Evolutionary conservation across 2,797 vertebrate genomes (phyloP).

Genomic region (Pseudocheirus occidentalis): DNA sequence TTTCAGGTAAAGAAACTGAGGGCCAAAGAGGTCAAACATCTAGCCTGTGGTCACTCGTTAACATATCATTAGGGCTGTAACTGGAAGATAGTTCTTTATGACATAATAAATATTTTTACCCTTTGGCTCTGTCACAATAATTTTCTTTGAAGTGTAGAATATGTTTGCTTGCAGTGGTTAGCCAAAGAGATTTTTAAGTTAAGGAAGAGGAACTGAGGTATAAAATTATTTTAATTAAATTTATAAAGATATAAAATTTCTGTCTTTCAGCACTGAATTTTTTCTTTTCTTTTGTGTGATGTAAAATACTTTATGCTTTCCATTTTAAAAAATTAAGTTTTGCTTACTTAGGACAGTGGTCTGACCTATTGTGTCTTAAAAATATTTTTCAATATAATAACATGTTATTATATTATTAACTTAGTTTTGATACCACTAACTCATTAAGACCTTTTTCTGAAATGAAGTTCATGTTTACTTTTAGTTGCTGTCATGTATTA

Average conservation of each 20-base stretch:
- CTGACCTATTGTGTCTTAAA: not conserved
- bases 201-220: not conserved
- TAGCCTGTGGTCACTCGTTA: not conserved
- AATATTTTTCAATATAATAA: not conserved
- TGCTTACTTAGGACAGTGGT: not conserved
- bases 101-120: not conserved
- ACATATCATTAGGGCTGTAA: not conserved
- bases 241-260: not conserved
- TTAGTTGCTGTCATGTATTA: not conserved
- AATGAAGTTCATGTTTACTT: conserved; percentile 1
- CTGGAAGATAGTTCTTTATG: not conserved
- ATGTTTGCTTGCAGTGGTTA: not conserved
- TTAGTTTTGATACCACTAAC: conserved; percentile 6
- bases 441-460: not conserved
- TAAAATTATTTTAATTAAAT: not conserved
- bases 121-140: not conserved
- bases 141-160: not conserved
- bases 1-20: conserved; percentile 18
- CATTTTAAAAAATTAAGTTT: not conserved
- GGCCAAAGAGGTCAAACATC: not conserved
- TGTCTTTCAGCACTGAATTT: not conserved
- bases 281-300: not conserved
- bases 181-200: not conserved
- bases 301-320: not conserved
- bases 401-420: not conserved